Evolutionary conservation across 2,888 invertebrate species (phyloP), one percentile per base, ranked within the genome.

Genomic region (Panopea generosa): DNA sequence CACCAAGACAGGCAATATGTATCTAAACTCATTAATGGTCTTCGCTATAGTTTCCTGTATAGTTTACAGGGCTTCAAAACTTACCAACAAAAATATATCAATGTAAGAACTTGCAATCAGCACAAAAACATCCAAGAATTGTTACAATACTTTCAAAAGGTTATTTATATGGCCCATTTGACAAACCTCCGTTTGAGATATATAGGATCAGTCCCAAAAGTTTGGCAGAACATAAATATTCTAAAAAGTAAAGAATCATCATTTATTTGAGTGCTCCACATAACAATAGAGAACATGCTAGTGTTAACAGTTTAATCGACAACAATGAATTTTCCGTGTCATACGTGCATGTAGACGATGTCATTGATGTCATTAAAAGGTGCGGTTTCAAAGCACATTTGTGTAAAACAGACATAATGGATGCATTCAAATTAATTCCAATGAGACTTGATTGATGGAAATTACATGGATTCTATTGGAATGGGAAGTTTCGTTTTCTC

Each of bases 211-310:
- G 49, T 24, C 72, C 79, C 1, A 45, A 77, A 1, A 81, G 73
- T 6, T 43, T 82, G 27, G 79, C 73, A 1, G 55, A 33, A 27
- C 59, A 67, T 0, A 82, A 82, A 62, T 79, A 82, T 56, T 76
- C 73, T 6, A 65, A 57, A 14, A 81, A 79, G 33, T 33, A 78
- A 55, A 38, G 81, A 9, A 38, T 84, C 0, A 84, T 82, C 3
- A 53, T 82, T 2, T 82, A 84, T 60, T 16, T 81, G 2, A 82
- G 76, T 11, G 57, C 80, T 0, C 80, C 82, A n/a, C 84, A 80
- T 62, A 57, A 82, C 14, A 52, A 69, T 50, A 2, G 16, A 22
- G n/a, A 43, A 14, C 52, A 77, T 24, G 24, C 26, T 14, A 83
- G 82, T 29, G 55, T 83, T 4, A 83, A 77, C 38, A 59, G 70